Evolutionary conservation across 2,113 vertebrate species (phyloP), one percentile per base, ranked within the genome.

Genomic region (Tragelaphus imberbis): DNA sequence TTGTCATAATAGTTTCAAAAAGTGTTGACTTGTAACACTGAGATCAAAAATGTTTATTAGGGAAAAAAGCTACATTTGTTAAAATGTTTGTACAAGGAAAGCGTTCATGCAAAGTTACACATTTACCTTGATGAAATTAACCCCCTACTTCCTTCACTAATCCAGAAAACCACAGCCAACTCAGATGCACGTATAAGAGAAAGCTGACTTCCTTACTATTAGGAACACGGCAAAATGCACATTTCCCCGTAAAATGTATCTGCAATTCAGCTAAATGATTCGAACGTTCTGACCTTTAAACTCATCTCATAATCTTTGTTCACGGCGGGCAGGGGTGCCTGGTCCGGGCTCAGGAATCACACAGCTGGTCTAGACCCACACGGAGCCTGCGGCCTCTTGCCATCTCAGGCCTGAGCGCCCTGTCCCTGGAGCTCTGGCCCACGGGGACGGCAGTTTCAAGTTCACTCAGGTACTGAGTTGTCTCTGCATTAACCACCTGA

Each of bases 41-140:
- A 90, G 88, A 97, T 94, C 63, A 93, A 96, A 96, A 95, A 85
- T 63, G 81, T 88, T 96, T 94, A 92, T 96, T 95, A 94, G 79
- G 56, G 23, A 25, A 51, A 36, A 88, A 90, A 6, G 81, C 25
- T 21, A 25, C 65, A 47, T 93, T 90, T 88, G 71, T 61, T 71
- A 96, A 89, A 44, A 40, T 59, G 75, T 68, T 79, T 90, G 40
- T 51, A 65, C 36, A 49, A 92, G 44, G 75, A 77, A 92, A 65
- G 51, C 65, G 4, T 89, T 94, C 75, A 85, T 85, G 81, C 40
- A 84, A 84, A 95, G 71, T 58, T 90, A 55, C 49, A 53, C 93
- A 61, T 97, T 97, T 87, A 97, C 92, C 90, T 96, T 65, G 63
- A 86, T 86, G 40, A 84, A 91, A 90, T 97, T 92, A 97, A 95